Conservation (phyloP, 2,888 invertebrate genomes). For the Dendrolimus houi region DNA sequence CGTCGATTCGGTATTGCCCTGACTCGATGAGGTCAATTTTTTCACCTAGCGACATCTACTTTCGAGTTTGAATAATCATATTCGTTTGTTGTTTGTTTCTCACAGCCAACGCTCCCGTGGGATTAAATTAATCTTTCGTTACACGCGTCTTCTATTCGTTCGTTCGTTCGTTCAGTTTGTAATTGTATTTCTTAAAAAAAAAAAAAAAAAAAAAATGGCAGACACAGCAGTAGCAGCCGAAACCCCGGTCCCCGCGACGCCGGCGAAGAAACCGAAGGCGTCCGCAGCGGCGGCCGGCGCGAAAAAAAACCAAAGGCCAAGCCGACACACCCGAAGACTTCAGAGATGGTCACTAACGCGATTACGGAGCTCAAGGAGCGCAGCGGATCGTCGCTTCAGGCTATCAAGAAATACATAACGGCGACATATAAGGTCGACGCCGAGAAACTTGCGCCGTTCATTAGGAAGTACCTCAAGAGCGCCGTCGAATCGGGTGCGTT, state of each 20-base stretch:
- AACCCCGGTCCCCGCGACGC: no score
- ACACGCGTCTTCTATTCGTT: no score
- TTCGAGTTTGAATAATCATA: no score
- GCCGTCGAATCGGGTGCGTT: slow-evolving; percentile 72
- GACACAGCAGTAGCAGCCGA: no score
- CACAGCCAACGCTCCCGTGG: no score
- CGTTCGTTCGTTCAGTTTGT: no score
- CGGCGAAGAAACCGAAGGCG: no score
- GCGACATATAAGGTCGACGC: slow-evolving; percentile 77
- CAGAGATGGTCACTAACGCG: slow-evolving; percentile 75
- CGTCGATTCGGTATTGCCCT: not conserved
- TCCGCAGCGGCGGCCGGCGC: slow-evolving; percentile 4
- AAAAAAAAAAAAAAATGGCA: no score
- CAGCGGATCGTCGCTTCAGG: slow-evolving; percentile 74
- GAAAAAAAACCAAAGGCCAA: slow-evolving; percentile 42
- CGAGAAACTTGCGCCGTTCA: slow-evolving; percentile 74
- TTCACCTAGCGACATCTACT: slow-evolving; percentile 5
- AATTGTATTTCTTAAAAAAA: no score
- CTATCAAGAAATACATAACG: slow-evolving; percentile 79
- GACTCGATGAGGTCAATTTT: no score
- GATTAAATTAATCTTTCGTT: no score
- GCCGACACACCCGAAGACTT: slow-evolving; percentile 36
- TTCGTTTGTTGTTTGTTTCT: no score
- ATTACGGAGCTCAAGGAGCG: slow-evolving; percentile 70
- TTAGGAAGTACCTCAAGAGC: slow-evolving; percentile 72